Evolutionary conservation across 2,888 invertebrate genomes (phyloP).

Genomic region (Panopea generosa): DNA sequence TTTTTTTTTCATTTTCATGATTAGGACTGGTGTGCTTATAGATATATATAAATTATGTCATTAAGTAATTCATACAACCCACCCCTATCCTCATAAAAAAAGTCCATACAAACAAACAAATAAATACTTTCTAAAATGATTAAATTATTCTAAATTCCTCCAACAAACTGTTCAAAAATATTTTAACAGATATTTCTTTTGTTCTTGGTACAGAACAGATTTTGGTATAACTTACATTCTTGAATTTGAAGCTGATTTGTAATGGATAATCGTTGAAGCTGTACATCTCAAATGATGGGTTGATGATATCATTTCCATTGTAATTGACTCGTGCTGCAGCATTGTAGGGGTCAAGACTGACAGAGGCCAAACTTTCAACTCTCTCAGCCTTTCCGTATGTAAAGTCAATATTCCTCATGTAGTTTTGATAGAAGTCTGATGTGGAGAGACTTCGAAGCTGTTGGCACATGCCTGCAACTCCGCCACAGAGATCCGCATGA

Average conservation of each 20-base stretch:
- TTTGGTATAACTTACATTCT: conserved; percentile 72
- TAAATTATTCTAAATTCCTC: too few species aligned
- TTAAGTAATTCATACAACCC: too few species aligned
- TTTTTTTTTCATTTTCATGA: too few species aligned
- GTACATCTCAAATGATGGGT: conserved; percentile 77
- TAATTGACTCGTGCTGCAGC: conserved; percentile 73
- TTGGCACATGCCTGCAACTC: conserved; percentile 70
- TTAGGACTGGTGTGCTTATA: too few species aligned
- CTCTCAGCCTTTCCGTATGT: conserved; percentile 77
- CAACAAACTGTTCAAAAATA: too few species aligned
- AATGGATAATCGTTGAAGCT: conserved; percentile 77
- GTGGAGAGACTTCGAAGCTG: conserved; percentile 65
- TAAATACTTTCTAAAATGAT: too few species aligned
- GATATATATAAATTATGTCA: too few species aligned
- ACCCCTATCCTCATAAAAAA: too few species aligned
- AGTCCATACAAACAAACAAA: too few species aligned
- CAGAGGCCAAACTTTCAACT: conserved; percentile 79
- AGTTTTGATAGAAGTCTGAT: conserved; percentile 73
- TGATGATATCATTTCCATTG: conserved; percentile 73
- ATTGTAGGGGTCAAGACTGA: conserved; percentile 75
- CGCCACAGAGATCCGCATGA: conserved; percentile 71
- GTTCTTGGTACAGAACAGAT: too few species aligned
- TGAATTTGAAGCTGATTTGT: conserved; percentile 64
- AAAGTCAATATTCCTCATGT: conserved; percentile 77
- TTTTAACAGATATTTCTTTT: too few species aligned